Base-by-base conservation (phyloP, 2,113 vertebrate species). In the Leucopternis melanops region DNA sequence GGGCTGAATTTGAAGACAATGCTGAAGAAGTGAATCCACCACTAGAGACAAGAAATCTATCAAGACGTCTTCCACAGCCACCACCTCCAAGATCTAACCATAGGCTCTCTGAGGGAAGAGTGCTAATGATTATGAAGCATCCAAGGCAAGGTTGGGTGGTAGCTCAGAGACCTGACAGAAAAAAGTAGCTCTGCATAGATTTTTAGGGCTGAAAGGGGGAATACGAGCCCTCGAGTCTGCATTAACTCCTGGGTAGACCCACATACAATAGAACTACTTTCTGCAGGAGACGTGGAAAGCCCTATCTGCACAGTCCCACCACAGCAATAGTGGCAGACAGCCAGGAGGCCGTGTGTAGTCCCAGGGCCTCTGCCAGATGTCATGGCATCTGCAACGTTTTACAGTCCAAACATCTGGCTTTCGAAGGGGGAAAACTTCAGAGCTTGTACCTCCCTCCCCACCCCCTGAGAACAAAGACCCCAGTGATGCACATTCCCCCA, bases 381-480 rank as follows among this genome's bases (percentile, higher is more conserved):
- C 80, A 83, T 44, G 79, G 90, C 71, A 96, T 95, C 92, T 95
- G 90, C 75, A 74, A 55, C 13, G 15, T 78, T 96, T 96, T 92
- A 92, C 27, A 85, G 69, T 75, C 63, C 62, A 62, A 94, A 92
- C 93, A 96, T 95, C 94, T 94, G 95, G 92, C 80, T 93, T 94
- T 90, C 7, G 36, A 90, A 86, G 45, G 29, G 71, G 45, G n/a
- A 73, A 88, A 77, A 94, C 71, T 94, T 92, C 90, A 96, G 88
- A 93, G 62, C 44, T 63, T 71, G 25, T 61, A 81, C 31, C 44
- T 91, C 66, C 52, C 61, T 92, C 44, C 70, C 57, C 62, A 89
- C 61, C n/a, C 70, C 52, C 38, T 10, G 45, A 94, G 96, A 95
- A 97, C 95, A 96, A 97, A 96, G 89, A 91, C 47, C 57, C 63